These are phyloP conservation scores for Petromus typicus DNA, from an alignment of 2,113 vertebrate species.

Conservation along the genomic window DNA sequence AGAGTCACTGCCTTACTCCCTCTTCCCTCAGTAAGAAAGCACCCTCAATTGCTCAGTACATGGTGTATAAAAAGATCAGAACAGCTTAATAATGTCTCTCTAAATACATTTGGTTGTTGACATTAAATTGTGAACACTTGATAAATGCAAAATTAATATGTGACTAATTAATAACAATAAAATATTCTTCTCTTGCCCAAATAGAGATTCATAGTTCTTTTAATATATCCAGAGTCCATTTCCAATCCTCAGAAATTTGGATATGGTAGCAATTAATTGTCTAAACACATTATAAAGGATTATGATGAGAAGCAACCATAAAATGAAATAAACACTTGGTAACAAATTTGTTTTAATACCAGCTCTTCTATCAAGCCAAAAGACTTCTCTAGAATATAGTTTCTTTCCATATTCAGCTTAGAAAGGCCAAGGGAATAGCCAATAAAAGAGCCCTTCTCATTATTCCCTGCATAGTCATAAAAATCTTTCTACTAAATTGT, in stretches of 20 bases:
- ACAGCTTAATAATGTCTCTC: neutral
- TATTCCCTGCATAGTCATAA: neutral
- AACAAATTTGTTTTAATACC: constrained; percentile 71
- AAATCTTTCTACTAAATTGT: neutral
- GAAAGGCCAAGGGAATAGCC: constrained; percentile 65
- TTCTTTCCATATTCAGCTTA: constrained; percentile 72
- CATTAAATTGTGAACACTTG: constrained; percentile 42
- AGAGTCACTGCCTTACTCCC: neutral
- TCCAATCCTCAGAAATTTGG: constrained; percentile 58
- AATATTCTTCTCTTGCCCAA: constrained; percentile 20
- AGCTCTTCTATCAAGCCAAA: constrained; percentile 74
- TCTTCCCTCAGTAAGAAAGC: neutral
- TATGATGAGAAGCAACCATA: constrained; percentile 59
- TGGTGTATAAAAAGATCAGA: neutral
- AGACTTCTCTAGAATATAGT: constrained; percentile 72
- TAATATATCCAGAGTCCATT: constrained; percentile 52
- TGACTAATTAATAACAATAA: constrained; percentile 60
- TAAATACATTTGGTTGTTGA: constrained; percentile 37
- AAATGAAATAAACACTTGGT: constrained; percentile 64
- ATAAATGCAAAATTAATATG: constrained; percentile 56
- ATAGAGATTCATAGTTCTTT: constrained; percentile 46
- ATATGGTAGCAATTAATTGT: constrained; percentile 69
- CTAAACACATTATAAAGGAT: constrained; percentile 71
- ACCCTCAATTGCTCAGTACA: neutral
- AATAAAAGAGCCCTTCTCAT: constrained; percentile 45